Evolutionary conservation across 2,888 invertebrate species (phyloP).

Genomic region (Spicauda simplicius): DNA sequence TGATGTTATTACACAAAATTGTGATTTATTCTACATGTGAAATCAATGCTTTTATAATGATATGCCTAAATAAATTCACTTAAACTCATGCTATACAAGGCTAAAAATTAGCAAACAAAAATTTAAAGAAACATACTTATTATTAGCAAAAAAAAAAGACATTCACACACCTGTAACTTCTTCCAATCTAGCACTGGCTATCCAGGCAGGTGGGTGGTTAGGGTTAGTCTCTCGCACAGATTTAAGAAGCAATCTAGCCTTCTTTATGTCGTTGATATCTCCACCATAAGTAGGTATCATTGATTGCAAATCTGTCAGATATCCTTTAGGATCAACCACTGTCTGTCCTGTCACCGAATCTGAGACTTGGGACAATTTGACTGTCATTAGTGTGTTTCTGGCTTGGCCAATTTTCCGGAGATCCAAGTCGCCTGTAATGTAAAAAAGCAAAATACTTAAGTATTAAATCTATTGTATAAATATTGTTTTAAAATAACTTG

Average conservation of each 20-base stretch:
- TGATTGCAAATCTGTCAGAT: conserved; percentile 99
- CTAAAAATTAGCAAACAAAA: no score
- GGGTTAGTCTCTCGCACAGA: conserved; percentile 99
- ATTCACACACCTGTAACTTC: conserved; percentile 92
- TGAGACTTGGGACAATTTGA: conserved; percentile 98
- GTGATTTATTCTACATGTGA: no score
- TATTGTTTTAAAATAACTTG: no score
- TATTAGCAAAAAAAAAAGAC: not conserved
- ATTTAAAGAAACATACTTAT: no score
- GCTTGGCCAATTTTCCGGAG: conserved; percentile 99
- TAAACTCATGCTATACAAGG: no score
- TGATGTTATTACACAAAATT: no score
- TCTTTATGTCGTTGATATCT: conserved; percentile 99
- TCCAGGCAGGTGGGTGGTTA: conserved; percentile 99
- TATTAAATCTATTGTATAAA: not conserved
- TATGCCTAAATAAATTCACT: no score
- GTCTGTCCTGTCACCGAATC: conserved; percentile 99
- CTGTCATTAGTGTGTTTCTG: conserved; percentile 99
- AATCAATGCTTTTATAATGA: no score
- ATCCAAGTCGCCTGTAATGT: conserved; percentile 91
- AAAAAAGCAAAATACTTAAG: not conserved
- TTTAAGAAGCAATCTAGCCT: conserved; percentile 96
- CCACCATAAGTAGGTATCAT: conserved; percentile 99
- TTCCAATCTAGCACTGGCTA: conserved; percentile 98
- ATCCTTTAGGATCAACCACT: conserved; percentile 99